A percentile compares a stretch with the other conserved stretches of the same genome.
Evolutionary conservation across 1,140 invertebrate genomes (phyloP).

Genomic region (Zaprionus africanus): DNA sequence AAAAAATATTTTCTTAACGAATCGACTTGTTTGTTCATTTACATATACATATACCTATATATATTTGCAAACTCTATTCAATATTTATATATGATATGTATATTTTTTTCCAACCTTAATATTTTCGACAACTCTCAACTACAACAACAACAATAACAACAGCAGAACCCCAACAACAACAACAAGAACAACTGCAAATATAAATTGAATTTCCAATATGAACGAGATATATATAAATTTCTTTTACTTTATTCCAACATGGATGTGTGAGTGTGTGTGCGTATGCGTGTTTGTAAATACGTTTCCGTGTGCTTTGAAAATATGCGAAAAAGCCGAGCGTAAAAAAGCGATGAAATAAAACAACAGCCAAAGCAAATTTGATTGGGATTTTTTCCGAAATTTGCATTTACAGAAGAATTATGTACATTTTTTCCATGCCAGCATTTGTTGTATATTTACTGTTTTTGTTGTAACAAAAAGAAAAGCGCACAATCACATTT

Average conservation of each 20-base stretch:
- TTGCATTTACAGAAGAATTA: conserved; percentile 66
- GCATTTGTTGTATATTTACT: conserved; percentile 9
- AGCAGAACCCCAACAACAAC: conserved; percentile 48
- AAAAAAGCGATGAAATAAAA: background rate
- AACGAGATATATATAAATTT: conserved; percentile 31
- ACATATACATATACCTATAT: conserved; percentile 77
- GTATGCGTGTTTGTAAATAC: conserved; percentile 27
- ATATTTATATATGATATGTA: conserved; percentile 83
- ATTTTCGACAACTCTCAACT: conserved; percentile 66
- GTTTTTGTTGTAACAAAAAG: background rate
- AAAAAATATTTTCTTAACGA: conserved; percentile 63
- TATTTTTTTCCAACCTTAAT: conserved; percentile 66
- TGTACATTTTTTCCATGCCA: conserved; percentile 47
- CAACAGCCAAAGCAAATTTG: conserved; percentile 42
- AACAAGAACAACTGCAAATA: conserved; percentile 51
- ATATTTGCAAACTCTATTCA: conserved; percentile 79
- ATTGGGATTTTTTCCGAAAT: conserved; percentile 74
- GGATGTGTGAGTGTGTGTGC: conserved; percentile 21
- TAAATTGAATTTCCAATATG: conserved; percentile 60
- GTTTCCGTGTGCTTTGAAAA: conserved; percentile 28
- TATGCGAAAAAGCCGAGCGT: background rate
- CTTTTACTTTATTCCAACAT: conserved; percentile 25
- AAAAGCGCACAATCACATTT: conserved; percentile 3
- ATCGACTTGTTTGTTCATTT: conserved; percentile 77
- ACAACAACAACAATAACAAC: conserved; percentile 44